These are phyloP conservation scores for Venustaconcha ellipsiformis DNA, from an alignment of 1,140 invertebrate genomes.

Conservation along the genomic window DNA sequence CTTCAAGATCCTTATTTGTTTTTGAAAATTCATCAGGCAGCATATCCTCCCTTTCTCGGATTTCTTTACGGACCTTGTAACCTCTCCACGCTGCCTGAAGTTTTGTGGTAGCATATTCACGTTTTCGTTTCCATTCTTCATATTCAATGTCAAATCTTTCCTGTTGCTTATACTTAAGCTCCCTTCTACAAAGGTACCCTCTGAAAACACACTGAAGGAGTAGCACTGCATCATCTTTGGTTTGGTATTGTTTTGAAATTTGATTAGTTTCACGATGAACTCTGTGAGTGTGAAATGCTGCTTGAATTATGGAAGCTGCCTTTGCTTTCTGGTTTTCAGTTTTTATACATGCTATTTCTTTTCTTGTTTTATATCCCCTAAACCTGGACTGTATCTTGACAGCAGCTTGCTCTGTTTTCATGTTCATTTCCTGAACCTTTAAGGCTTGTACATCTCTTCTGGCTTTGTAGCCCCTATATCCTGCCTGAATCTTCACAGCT, in stretches of 20 bases:
- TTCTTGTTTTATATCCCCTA: slow-evolving; percentile 9
- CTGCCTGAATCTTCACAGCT: slow-evolving; percentile 19
- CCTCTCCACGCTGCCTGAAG: slow-evolving; percentile 30
- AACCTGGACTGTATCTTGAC: slow-evolving; percentile 16
- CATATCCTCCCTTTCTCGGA: neutral
- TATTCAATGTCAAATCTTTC: slow-evolving; percentile 16
- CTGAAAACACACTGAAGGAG: no score
- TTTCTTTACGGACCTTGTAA: slow-evolving; percentile 12
- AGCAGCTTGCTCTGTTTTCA: slow-evolving; percentile 15
- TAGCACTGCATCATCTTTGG: no score
- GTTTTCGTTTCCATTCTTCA: slow-evolving; percentile 12
- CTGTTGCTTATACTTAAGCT: slow-evolving; percentile 3
- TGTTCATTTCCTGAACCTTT: slow-evolving; percentile 12
- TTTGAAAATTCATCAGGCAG: no score
- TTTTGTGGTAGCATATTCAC: slow-evolving; percentile 9
- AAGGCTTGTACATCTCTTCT: slow-evolving; percentile 1
- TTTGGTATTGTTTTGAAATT: no score
- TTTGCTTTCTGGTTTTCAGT: slow-evolving; percentile 20
- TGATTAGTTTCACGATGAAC: no score
- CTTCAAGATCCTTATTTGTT: no score
- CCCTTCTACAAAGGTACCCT: neutral
- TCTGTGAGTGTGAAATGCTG: no score
- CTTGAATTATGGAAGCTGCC: slow-evolving; percentile 1
- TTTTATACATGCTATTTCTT: slow-evolving; percentile 27
- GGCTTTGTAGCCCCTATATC: slow-evolving; percentile 11